Conservation (phyloP, 2,888 invertebrate genomes). For the Ctenicera cuprea region DNA sequence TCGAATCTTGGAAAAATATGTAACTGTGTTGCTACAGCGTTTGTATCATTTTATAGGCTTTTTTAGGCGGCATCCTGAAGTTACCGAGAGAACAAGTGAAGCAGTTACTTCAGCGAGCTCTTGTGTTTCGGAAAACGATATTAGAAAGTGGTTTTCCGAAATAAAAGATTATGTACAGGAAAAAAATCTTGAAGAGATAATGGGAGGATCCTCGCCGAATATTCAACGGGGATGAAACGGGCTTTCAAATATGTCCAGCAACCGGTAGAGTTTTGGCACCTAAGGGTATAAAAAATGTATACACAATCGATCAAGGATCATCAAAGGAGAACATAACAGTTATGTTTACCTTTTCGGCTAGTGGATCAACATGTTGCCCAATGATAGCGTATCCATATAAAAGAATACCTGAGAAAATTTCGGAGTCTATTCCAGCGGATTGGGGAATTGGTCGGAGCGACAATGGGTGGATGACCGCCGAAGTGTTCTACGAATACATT, state of each 20-base stretch:
- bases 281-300: not conserved
- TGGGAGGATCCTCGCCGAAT: not conserved
- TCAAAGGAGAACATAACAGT: no score
- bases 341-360: slow-evolving; percentile 11
- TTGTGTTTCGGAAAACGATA: slow-evolving; percentile 8
- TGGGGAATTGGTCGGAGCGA: slow-evolving; percentile 1
- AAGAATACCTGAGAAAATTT: not conserved
- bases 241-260: not conserved
- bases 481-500: not conserved
- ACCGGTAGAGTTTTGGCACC: not conserved
- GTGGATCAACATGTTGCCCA: not conserved
- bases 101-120: no score
- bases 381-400: not conserved
- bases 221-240: not conserved
- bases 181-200: slow-evolving; percentile 1
- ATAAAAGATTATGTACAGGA: not conserved
- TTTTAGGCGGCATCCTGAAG: slow-evolving; percentile 3
- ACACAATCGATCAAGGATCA: not conserved
- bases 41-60: slow-evolving; percentile 13
- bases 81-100: not conserved
- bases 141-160: slow-evolving; percentile 8
- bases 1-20: no score
- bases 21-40: no score
- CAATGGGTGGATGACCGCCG: no score
- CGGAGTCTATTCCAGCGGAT: not conserved